phyloP scores from a whole-genome alignment of 2,888 invertebrate genomes.

The Spodoptera littoralis region DNA sequence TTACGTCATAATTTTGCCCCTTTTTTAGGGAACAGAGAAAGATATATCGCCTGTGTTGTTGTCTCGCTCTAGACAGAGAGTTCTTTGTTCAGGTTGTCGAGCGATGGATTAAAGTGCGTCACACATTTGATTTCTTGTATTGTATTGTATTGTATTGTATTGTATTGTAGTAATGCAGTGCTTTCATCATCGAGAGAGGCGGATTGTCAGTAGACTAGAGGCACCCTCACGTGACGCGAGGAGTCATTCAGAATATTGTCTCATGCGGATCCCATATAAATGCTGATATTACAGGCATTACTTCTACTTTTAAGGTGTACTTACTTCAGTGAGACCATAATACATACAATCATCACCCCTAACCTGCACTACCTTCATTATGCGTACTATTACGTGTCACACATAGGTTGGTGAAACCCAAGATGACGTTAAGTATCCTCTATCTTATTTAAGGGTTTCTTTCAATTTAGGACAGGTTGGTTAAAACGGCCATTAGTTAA shows the following conservation, averaged over 20 bases:
- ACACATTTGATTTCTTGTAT: slow-evolving; percentile 48
- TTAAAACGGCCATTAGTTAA: too few species aligned
- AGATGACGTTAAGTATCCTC: too few species aligned
- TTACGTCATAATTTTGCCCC: slow-evolving; percentile 83
- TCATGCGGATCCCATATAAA: too few species aligned
- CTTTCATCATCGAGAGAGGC: slow-evolving; percentile 17
- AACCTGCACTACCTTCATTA: too few species aligned
- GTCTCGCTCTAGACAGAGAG: slow-evolving; percentile 63
- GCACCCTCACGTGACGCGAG: not conserved
- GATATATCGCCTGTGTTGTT: slow-evolving; percentile 20
- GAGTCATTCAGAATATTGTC: slow-evolving; percentile 5
- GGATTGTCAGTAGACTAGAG: slow-evolving; percentile 15
- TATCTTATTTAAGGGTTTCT: too few species aligned
- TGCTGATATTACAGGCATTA: slow-evolving; percentile 1
- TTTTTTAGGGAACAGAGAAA: slow-evolving; percentile 65
- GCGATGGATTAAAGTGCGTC: slow-evolving; percentile 55
- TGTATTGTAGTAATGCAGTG: slow-evolving; percentile 45
- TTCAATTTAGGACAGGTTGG: too few species aligned
- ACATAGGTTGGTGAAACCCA: too few species aligned
- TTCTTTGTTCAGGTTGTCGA: slow-evolving; percentile 68
- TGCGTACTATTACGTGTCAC: too few species aligned
- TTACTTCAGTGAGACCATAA: slow-evolving; percentile 3
- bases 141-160: slow-evolving; percentile 52
- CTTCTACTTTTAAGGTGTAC: not conserved
- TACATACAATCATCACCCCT: too few species aligned